A percentile compares a stretch with the other conserved stretches of the same genome.
Evolutionary conservation across 2,888 invertebrate genomes (phyloP).

Genomic region (Hybos culiciformis): DNA sequence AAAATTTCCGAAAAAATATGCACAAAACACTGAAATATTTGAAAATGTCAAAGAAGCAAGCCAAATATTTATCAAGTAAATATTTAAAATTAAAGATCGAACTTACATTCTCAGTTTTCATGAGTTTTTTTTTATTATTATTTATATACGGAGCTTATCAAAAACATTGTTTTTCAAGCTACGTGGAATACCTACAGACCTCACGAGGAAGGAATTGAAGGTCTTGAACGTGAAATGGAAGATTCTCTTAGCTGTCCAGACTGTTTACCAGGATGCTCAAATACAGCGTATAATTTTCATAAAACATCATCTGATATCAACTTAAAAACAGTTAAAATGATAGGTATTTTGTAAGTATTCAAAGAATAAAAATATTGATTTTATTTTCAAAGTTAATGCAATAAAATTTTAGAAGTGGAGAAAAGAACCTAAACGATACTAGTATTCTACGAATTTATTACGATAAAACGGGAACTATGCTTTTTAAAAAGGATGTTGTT

Average conservation of each 20-base stretch:
- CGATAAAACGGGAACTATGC: slow-evolving; percentile 25
- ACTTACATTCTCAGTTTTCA: too few species aligned
- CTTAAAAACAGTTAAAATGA: background rate
- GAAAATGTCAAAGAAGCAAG: too few species aligned
- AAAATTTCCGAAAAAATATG: too few species aligned
- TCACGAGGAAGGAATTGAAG: slow-evolving; percentile 15
- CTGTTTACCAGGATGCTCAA: slow-evolving; percentile 40
- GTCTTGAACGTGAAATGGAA: slow-evolving; percentile 34
- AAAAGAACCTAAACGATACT: background rate
- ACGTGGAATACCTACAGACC: slow-evolving; percentile 16
- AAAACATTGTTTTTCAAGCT: slow-evolving; percentile 8
- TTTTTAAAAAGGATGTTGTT: slow-evolving; percentile 41
- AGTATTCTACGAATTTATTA: slow-evolving; percentile 12
- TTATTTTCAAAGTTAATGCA: background rate
- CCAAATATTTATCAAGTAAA: too few species aligned
- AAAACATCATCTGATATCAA: slow-evolving; percentile 11
- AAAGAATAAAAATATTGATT: background rate
- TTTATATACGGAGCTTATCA: too few species aligned
- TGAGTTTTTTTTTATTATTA: too few species aligned
- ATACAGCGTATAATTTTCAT: slow-evolving; percentile 36
- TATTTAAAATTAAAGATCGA: too few species aligned
- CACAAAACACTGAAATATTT: too few species aligned
- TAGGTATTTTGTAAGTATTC: background rate
- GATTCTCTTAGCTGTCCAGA: slow-evolving; percentile 37
- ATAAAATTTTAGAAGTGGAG: background rate